These are phyloP conservation scores for Brachyptera risi DNA, from an alignment of 2,888 invertebrate genomes.

Conservation along the genomic window DNA sequence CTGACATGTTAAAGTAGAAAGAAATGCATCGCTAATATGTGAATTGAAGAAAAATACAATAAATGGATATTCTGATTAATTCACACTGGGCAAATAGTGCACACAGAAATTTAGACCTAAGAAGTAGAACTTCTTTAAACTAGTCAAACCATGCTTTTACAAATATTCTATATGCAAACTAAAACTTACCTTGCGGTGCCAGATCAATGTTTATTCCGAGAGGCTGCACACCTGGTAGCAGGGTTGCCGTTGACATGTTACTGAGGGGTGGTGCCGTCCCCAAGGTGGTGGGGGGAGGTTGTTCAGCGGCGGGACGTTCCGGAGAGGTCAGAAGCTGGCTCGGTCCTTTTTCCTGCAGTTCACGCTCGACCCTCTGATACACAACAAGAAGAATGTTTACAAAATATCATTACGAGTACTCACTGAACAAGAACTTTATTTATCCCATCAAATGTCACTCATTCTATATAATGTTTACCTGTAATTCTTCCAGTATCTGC, in stretches of 20 bases:
- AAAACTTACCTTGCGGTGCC: conserved; percentile 38
- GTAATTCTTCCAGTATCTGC: conserved; percentile 65
- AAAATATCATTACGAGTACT: neutral
- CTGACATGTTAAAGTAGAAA: too few relatives aligned
- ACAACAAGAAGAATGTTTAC: too few relatives aligned
- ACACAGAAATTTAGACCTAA: too few relatives aligned
- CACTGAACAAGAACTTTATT: neutral
- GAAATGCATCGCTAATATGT: too few relatives aligned
- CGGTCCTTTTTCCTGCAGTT: conserved; percentile 54
- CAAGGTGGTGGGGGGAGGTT: conserved; percentile 36
- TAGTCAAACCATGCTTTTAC: too few relatives aligned
- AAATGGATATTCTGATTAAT: too few relatives aligned
- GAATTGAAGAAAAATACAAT: too few relatives aligned
- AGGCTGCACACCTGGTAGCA: conserved; percentile 45
- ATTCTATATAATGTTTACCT: too few relatives aligned
- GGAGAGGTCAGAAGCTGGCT: conserved; percentile 36
- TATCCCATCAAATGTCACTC: conserved; percentile 1
- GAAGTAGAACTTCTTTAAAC: too few relatives aligned
- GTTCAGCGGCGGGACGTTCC: conserved; percentile 2
- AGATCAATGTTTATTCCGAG: conserved; percentile 47
- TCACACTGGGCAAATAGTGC: too few relatives aligned
- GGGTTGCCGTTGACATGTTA: conserved; percentile 31
- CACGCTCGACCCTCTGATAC: conserved; percentile 61
- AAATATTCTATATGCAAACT: too few relatives aligned
- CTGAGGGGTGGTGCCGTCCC: conserved; percentile 38